Conservation (phyloP, 2,888 invertebrate genomes). For the Bugula neritina region DNA sequence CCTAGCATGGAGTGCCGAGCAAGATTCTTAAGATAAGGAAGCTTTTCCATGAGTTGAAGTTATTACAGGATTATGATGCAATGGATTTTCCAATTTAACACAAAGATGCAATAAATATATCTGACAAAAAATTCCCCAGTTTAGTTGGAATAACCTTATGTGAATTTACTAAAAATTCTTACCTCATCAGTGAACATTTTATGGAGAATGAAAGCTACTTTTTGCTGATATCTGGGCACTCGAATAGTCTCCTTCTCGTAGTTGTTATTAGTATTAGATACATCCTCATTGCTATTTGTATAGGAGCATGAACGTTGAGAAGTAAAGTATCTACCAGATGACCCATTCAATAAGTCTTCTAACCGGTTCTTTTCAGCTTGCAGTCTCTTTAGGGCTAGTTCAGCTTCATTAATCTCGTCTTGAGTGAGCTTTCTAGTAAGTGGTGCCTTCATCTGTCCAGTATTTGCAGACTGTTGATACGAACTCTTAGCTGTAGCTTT, state of each 20-base stretch:
- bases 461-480: neutral
- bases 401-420: conserved; percentile 18
- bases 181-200: neutral
- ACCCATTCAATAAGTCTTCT: conserved; percentile 3
- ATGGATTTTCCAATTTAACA: conserved; percentile 12
- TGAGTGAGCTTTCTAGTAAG: conserved; percentile 19
- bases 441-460: neutral
- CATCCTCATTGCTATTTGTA: conserved; percentile 19
- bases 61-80: neutral
- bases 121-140: neutral
- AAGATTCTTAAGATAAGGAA: neutral
- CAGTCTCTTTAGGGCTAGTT: conserved; percentile 10
- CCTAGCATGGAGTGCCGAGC: neutral
- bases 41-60: neutral
- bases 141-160: neutral
- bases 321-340: neutral
- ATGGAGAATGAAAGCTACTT: conserved; percentile 19
- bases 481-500: neutral
- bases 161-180: neutral
- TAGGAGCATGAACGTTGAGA: neutral
- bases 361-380: conserved; percentile 14
- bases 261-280: conserved; percentile 17
- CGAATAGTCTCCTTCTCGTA: neutral
- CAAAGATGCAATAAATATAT: neutral
- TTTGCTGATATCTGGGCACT: conserved; percentile 22